A percentile compares a stretch with the other conserved stretches of the same genome.
phyloP scores from a whole-genome alignment of 2,797 vertebrate species.

The Sphenopsis melanotis region DNA sequence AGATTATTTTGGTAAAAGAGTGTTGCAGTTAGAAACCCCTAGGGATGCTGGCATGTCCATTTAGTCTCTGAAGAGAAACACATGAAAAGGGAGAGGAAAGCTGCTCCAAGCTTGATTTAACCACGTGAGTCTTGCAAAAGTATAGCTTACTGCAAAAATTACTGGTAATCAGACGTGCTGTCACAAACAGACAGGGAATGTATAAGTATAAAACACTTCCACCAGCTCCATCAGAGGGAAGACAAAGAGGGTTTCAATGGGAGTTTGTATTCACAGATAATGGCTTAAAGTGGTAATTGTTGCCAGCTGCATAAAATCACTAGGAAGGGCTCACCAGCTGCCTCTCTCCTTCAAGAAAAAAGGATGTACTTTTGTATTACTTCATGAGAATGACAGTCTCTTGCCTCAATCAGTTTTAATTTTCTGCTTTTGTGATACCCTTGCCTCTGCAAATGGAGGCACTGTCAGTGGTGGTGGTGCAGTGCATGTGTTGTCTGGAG shows the following conservation, averaged over 20 bases:
- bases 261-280: slow-evolving; percentile 41
- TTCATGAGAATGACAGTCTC: background rate
- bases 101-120: background rate
- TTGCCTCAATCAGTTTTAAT: background rate
- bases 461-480: background rate
- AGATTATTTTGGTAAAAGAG: background rate
- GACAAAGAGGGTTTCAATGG: slow-evolving; percentile 61
- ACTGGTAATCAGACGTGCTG: slow-evolving; percentile 27
- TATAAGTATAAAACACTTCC: background rate
- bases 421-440: background rate
- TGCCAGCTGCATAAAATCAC: slow-evolving; percentile 66
- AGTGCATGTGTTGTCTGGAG: accelerated
- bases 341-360: slow-evolving; percentile 35
- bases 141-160: slow-evolving; percentile 37
- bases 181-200: slow-evolving; percentile 14
- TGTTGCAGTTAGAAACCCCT: background rate
- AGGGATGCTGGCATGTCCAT: background rate
- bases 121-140: background rate
- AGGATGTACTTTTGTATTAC: slow-evolving; percentile 1
- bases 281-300: slow-evolving; percentile 68
- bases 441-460: background rate
- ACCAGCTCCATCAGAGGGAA: background rate
- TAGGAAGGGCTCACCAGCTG: slow-evolving; percentile 54
- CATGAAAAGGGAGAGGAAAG: background rate
- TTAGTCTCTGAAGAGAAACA: background rate